These are phyloP conservation scores for Tetranychus cinnabarinus DNA, from an alignment of 1,140 invertebrate genomes.

Conservation along the genomic window DNA sequence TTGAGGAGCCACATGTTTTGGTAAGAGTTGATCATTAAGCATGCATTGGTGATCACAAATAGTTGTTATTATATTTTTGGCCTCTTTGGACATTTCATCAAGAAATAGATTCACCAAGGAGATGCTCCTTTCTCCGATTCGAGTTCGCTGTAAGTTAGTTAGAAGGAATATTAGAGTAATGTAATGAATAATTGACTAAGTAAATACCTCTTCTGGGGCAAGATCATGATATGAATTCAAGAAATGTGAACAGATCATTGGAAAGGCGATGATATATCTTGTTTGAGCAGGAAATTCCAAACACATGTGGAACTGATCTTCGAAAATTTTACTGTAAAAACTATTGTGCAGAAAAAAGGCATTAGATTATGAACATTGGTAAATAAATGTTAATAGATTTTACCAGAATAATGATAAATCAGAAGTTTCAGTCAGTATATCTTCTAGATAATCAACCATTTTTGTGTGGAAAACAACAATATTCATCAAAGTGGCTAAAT, in stretches of 20 bases:
- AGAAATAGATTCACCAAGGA: conserved; percentile 93
- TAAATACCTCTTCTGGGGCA: conserved; percentile 71
- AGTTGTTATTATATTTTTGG: conserved; percentile 92
- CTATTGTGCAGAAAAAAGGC: conserved; percentile 21
- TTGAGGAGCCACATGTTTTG: conserved; percentile 76
- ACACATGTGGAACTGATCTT: conserved; percentile 95
- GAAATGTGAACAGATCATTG: conserved; percentile 89
- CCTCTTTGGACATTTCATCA: conserved; percentile 96
- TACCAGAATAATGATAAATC: conserved; percentile 86
- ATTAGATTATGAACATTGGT: not conserved
- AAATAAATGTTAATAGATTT: conserved; percentile 3
- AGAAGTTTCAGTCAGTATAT: conserved; percentile 83
- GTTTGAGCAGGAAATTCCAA: conserved; percentile 93
- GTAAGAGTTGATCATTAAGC: conserved; percentile 72
- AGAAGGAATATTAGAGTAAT: not conserved
- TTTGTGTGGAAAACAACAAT: conserved; percentile 90
- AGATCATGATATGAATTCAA: conserved; percentile 91
- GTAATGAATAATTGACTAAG: not conserved
- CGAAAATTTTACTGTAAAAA: conserved; percentile 89
- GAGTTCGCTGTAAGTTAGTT: conserved; percentile 37
- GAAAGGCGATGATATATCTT: conserved; percentile 89
- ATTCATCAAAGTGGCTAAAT: conserved; percentile 74
- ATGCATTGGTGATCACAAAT: conserved; percentile 92
- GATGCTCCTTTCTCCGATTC: conserved; percentile 77
- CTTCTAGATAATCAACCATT: conserved; percentile 95